Conservation (phyloP, 2,113 vertebrate species). For the Sialia sialis region DNA sequence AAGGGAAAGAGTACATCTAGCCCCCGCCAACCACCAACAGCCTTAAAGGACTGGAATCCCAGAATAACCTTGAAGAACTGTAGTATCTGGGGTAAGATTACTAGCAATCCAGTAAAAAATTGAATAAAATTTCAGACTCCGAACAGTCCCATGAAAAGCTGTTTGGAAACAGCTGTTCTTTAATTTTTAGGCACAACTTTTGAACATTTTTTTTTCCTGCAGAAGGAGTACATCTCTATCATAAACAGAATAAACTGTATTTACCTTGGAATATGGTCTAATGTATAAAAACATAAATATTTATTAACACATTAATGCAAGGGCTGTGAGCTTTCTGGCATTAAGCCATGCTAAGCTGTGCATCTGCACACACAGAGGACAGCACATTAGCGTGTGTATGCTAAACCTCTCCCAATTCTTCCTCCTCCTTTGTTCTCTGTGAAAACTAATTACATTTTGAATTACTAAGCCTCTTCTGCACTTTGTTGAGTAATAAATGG, state of each 20-base stretch:
- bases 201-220: background rate
- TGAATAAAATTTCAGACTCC: background rate
- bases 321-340: background rate
- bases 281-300: conserved; percentile 56
- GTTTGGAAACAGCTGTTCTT: background rate
- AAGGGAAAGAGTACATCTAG: no score
- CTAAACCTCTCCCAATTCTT: background rate
- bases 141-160: background rate
- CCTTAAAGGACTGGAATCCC: no score
- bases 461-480: background rate
- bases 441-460: conserved; percentile 47
- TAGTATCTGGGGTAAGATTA: background rate
- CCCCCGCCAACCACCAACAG: no score
- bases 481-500: conserved; percentile 39
- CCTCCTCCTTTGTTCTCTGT: background rate
- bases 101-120: background rate
- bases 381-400: conserved; percentile 13
- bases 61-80: background rate
- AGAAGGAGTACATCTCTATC: background rate
- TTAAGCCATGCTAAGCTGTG: background rate
- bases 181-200: background rate
- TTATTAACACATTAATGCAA: conserved; percentile 43
- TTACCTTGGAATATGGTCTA: conserved; percentile 5
- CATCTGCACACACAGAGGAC: conserved; percentile 18
- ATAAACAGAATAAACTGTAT: background rate